Evolutionary conservation across 2,797 vertebrate genomes (phyloP).

Genomic region (Thaleichthys pacificus): DNA sequence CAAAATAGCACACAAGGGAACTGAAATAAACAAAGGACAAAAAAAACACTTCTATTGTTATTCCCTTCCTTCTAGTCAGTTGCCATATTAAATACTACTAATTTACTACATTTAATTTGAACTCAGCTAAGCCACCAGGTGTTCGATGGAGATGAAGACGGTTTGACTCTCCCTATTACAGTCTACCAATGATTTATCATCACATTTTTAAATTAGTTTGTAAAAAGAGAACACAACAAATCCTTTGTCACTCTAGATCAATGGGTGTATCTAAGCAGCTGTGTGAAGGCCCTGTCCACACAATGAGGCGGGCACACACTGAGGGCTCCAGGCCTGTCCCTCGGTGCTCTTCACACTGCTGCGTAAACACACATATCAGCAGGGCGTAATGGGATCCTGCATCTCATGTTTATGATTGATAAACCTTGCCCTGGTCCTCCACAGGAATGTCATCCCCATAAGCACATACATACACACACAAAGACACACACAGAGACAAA

Average conservation of each 20-base stretch:
- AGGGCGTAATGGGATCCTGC: slow-evolving; percentile 61
- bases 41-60: slow-evolving; percentile 31
- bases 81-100: slow-evolving; percentile 55
- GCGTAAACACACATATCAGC: slow-evolving; percentile 76
- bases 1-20: not conserved
- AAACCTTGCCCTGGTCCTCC: slow-evolving; percentile 60
- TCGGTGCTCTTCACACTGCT: slow-evolving; percentile 72
- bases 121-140: not conserved
- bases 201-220: not conserved
- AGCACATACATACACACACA: not conserved
- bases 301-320: slow-evolving; percentile 41
- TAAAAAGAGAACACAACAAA: no score
- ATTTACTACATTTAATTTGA: not conserved
- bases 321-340: slow-evolving; percentile 30
- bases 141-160: no score
- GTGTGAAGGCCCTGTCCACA: slow-evolving; percentile 26
- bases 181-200: no score
- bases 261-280: slow-evolving; percentile 2
- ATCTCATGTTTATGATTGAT: slow-evolving; percentile 66
- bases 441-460: slow-evolving; percentile 51
- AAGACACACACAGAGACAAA: slow-evolving; percentile 12
- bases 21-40: slow-evolving; percentile 23
- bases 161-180: no score
- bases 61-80: slow-evolving; percentile 55
- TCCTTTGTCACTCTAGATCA: not conserved